These are phyloP conservation scores for Brevimyrus niger DNA, from an alignment of 2,113 vertebrate species.

Conservation along the genomic window DNA sequence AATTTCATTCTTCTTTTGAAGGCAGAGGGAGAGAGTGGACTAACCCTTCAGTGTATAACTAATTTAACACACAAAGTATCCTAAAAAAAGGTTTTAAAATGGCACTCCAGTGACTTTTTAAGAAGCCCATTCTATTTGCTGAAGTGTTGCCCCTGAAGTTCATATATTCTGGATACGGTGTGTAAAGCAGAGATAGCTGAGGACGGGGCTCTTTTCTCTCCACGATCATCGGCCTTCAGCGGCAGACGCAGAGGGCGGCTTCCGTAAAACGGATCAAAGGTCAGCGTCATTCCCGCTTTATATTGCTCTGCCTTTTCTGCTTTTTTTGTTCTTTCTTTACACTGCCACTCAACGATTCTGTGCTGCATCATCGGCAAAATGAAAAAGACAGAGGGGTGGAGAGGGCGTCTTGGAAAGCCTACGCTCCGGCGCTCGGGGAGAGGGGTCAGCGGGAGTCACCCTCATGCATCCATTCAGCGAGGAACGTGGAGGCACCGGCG, in stretches of 20 bases:
- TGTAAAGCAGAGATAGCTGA: background rate
- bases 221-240: background rate
- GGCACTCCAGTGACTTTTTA: conserved; percentile 5
- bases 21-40: background rate
- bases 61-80: background rate
- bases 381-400: background rate
- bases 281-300: background rate
- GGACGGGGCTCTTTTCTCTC: background rate
- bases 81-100: background rate
- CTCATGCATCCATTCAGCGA: background rate
- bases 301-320: background rate
- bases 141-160: background rate
- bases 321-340: background rate
- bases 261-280: background rate
- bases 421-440: background rate
- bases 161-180: background rate
- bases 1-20: background rate
- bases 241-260: background rate
- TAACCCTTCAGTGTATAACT: background rate
- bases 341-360: background rate
- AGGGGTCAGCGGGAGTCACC: background rate
- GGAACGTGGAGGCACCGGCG: background rate
- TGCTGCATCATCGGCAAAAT: background rate
- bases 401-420: background rate
- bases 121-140: background rate